Percentiles rank a stretch among this genome's conserved stretches.
Evolutionary conservation across 2,888 invertebrate species (phyloP).

Genomic region (Cinara cedri): DNA sequence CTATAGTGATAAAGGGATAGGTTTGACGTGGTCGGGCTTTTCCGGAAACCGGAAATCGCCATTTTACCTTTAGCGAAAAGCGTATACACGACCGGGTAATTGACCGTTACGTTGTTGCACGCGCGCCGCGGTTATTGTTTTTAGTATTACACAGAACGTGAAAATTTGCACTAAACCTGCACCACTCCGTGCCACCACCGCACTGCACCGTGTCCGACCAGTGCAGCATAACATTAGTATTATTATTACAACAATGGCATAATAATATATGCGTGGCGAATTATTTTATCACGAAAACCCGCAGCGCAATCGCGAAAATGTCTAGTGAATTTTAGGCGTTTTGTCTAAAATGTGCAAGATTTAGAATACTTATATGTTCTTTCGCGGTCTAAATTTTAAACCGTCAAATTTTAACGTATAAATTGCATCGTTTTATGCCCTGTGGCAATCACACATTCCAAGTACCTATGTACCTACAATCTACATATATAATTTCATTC

Average conservation of each 20-base stretch:
- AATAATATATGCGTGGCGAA: too few relatives aligned
- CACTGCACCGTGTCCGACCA: neutral
- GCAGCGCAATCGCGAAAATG: too few relatives aligned
- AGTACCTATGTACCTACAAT: too few relatives aligned
- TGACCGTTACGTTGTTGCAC: constrained; percentile 33
- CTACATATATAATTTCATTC: too few relatives aligned
- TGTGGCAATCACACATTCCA: too few relatives aligned
- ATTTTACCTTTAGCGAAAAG: constrained; percentile 30
- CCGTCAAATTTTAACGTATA: too few relatives aligned
- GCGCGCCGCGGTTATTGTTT: constrained; percentile 27
- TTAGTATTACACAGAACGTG: constrained; percentile 6
- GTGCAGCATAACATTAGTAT: neutral
- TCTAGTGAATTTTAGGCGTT: too few relatives aligned
- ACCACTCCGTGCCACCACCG: neutral
- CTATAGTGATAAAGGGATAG: neutral
- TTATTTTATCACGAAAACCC: neutral
- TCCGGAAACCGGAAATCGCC: constrained; percentile 42
- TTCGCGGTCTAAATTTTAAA: too few relatives aligned
- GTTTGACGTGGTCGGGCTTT: constrained; percentile 29
- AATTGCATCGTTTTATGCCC: too few relatives aligned
- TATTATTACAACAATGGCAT: neutral
- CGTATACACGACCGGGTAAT: constrained; percentile 34
- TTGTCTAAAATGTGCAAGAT: too few relatives aligned
- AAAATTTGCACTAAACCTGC: constrained; percentile 18
- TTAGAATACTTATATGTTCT: too few relatives aligned